Percentiles rank a stretch among this genome's conserved stretches.
These are phyloP conservation scores for Brachylomia viminalis DNA, from an alignment of 2,888 invertebrate species.

Conservation along the genomic window DNA sequence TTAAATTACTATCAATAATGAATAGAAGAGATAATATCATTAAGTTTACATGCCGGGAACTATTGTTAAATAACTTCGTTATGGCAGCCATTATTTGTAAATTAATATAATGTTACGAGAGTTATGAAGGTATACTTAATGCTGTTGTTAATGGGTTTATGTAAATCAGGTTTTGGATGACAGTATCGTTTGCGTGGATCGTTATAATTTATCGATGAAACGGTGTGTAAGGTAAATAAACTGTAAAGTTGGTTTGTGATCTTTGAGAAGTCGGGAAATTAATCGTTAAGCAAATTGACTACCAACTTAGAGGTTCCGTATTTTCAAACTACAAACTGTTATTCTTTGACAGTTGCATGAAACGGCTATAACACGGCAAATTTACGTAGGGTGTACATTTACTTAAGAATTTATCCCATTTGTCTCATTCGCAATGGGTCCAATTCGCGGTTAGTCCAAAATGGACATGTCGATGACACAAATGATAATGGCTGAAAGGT, in stretches of 20 bases:
- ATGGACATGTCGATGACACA: no score
- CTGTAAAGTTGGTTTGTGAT: neutral
- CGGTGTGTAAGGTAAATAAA: neutral
- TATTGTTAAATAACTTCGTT: conserved; percentile 21
- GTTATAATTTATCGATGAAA: neutral
- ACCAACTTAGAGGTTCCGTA: neutral
- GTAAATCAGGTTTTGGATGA: conserved; percentile 15
- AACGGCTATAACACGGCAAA: neutral
- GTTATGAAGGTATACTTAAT: neutral
- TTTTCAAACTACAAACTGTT: neutral
- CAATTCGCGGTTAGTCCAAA: no score
- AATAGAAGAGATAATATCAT: conserved; percentile 9
- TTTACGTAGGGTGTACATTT: neutral
- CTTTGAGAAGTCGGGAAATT: no score
- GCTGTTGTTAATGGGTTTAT: neutral
- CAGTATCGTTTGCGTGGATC: neutral
- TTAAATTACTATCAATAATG: conserved; percentile 16
- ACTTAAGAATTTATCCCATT: no score
- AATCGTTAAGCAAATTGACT: neutral
- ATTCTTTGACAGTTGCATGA: no score
- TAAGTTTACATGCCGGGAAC: conserved; percentile 10
- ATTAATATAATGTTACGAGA: conserved; percentile 8
- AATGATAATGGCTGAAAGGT: no score
- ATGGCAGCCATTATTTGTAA: conserved; percentile 1
- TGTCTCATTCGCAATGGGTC: no score